phyloP scores from a whole-genome alignment of 53 echinoderm and acorn worm genomes.

The Hippasteria phrygiana region DNA sequence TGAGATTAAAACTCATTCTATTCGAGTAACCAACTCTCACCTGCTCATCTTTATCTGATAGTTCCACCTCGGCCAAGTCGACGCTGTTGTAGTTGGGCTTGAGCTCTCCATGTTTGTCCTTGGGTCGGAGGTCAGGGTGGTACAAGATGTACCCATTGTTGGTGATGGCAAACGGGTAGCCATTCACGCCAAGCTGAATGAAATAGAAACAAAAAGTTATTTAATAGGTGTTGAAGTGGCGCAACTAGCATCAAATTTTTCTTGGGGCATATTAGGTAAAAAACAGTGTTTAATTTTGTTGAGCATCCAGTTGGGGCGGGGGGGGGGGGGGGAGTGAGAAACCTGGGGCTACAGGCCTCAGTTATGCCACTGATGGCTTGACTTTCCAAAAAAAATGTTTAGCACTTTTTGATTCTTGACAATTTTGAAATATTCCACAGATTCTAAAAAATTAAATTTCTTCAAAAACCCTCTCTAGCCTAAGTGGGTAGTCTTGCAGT shows the following conservation, averaged over 20 bases:
- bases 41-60: slow-evolving; percentile 80
- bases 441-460: not conserved
- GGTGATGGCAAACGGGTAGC: slow-evolving; percentile 94
- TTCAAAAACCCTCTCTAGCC: not conserved
- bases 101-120: slow-evolving; percentile 49
- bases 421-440: not conserved
- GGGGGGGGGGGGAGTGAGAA: too few relatives aligned
- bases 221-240: too few relatives aligned
- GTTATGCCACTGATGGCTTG: not conserved
- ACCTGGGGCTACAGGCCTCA: too few relatives aligned
- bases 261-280: too few relatives aligned
- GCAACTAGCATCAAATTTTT: too few relatives aligned
- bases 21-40: too few relatives aligned
- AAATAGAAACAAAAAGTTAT: not conserved
- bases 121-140: slow-evolving; percentile 85
- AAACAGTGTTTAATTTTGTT: too few relatives aligned
- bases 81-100: slow-evolving; percentile 94
- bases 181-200: slow-evolving; percentile 88
- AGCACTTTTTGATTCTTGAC: too few relatives aligned
- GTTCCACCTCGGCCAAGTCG: slow-evolving; percentile 86
- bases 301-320: not conserved
- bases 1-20: too few relatives aligned
- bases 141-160: slow-evolving; percentile 95
- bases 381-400: too few relatives aligned
- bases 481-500: too few relatives aligned